phyloP scores from a whole-genome alignment of 1,140 invertebrate genomes.

The Bicyclus anynana region DNA sequence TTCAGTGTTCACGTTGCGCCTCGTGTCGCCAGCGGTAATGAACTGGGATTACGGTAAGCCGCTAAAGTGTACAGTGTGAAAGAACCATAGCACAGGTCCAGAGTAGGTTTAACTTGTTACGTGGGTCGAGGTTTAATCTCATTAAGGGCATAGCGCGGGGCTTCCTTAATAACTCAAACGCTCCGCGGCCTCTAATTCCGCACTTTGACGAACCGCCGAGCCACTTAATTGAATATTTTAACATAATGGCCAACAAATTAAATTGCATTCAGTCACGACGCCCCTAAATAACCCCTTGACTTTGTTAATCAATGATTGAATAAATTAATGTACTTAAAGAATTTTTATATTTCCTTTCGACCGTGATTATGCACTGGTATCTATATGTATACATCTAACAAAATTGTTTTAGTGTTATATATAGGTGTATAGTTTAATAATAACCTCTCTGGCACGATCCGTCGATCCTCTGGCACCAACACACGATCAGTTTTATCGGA shows the following conservation, averaged over 20 bases:
- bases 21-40: slow-evolving; percentile 8
- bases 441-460: too few relatives aligned
- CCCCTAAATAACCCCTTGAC: background rate
- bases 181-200: slow-evolving; percentile 41
- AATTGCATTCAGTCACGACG: slow-evolving; percentile 12
- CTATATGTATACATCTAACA: too few relatives aligned
- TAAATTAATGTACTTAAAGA: background rate
- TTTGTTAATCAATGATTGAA: background rate
- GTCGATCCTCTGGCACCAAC: too few relatives aligned
- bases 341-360: background rate
- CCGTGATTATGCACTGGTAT: too few relatives aligned
- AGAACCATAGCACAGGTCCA: slow-evolving; percentile 23
- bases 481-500: too few relatives aligned
- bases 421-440: too few relatives aligned
- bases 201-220: slow-evolving; percentile 30
- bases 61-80: slow-evolving; percentile 22
- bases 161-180: slow-evolving; percentile 67
- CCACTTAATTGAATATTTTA: slow-evolving; percentile 21
- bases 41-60: slow-evolving; percentile 23
- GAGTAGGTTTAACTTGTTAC: slow-evolving; percentile 34
- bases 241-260: slow-evolving; percentile 10
- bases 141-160: slow-evolving; percentile 53
- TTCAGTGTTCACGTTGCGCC: background rate
- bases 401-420: too few relatives aligned
- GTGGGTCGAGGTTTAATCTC: slow-evolving; percentile 51